Conservation (phyloP, 2,888 invertebrate genomes). For the Belgica antarctica region DNA sequence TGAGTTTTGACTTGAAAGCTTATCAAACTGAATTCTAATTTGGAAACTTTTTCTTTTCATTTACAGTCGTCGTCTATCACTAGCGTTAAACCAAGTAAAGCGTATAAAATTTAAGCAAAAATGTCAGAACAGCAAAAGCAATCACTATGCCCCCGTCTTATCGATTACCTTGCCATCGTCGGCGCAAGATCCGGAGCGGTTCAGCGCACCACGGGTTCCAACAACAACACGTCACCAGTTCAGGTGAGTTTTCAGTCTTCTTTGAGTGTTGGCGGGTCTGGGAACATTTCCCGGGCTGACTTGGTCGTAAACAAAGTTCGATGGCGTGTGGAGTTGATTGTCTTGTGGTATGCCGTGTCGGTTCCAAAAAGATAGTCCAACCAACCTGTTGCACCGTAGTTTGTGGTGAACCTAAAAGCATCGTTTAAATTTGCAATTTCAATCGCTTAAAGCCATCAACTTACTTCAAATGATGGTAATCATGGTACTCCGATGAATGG, state of each 20-base stretch:
- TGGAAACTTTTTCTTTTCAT: not conserved
- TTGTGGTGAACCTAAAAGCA: not conserved
- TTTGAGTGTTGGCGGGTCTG: conserved; percentile 1
- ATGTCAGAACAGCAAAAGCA: conserved; percentile 69
- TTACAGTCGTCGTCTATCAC: conserved; percentile 33
- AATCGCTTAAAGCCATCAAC: not conserved
- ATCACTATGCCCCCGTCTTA: conserved; percentile 78
- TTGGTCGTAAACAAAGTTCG: not conserved
- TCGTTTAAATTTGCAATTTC: not conserved
- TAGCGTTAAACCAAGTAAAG: not conserved
- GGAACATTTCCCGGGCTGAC: conserved; percentile 1
- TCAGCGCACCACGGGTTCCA: conserved; percentile 56
- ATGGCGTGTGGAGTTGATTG: not conserved
- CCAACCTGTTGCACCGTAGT: not conserved
- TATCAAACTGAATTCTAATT: not conserved
- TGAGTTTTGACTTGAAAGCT: not conserved
- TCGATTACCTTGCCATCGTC: conserved; percentile 96
- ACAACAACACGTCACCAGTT: conserved; percentile 67
- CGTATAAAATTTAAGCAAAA: conserved; percentile 21
- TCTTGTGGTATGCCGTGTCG: not conserved
- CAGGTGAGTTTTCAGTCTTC: conserved; percentile 61
- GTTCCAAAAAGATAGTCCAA: conserved; percentile 3
- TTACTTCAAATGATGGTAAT: conserved; percentile 38
- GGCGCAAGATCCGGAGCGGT: conserved; percentile 76
- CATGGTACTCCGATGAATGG: conserved; percentile 23